Evolutionary conservation across 1,140 invertebrate species (phyloP), one percentile per base, ranked within the genome.

Genomic region (Mactra quadrangularis): DNA sequence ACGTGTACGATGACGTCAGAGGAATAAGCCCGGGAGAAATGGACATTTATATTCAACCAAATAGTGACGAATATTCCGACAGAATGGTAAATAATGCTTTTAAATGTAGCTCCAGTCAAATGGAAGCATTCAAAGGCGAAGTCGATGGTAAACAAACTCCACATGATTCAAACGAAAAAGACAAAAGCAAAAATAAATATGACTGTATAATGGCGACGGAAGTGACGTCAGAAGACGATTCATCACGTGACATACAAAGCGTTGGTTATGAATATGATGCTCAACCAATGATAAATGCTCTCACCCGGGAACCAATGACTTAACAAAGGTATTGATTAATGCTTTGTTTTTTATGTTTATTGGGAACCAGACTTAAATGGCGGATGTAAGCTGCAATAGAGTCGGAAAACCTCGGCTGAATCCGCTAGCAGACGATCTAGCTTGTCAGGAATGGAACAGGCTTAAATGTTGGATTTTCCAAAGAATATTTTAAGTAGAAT

Each of bases 281-380:
- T 41, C 74, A 76, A 33, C 74, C 74, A 29, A 62, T 76, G 22
- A 76, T 76, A 6, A 76, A 76, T 41, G 70, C 70, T 27, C 9
- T 72, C 3, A 72, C 70, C 1, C 7, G 41, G 25, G 11, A 68
- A 68, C 31, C 45, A 33, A 45, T 41, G 33, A 64, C 35, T 57
- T 57, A 13, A 27, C 15, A 13, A 6, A 57, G 19, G 3, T 3
- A 57, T 27, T 27, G 27, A 4, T 27, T 1, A 9, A 53, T 17
- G 27, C 27, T 27, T 27, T 27, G 22, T 11, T 57, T 27, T 35
- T 27, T 35, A 35, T 33, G 27, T 27, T 31, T 27, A 15, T 4
- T 3, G 7, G 25, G 22, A 4, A 27, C n/a, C 25, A 27, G 2
- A 27, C 11, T 59, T 29, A 57, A 7, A 57, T 29, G 31, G n/a